Evolutionary conservation across 2,888 invertebrate species (phyloP), one percentile per base, ranked within the genome.

Genomic region (Girardia tigrina): DNA sequence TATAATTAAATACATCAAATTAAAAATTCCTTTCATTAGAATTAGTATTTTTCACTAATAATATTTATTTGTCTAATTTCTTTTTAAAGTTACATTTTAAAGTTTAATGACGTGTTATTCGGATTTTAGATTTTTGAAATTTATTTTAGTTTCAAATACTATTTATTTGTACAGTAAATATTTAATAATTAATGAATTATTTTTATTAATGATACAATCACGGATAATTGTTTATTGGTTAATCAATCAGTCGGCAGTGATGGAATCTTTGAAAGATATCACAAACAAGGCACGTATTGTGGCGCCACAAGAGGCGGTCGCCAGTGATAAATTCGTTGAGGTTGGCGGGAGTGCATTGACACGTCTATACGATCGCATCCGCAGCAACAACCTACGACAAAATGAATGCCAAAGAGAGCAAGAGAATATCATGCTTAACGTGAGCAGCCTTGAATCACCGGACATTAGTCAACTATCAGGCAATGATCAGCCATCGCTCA

Each of bases 251-350:
- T n/a, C 56, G 6, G 56, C n/a, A 4, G 56, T 56, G 4, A 56
- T 56, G 56, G 56, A 56, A 56, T 56, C 56, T 20, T 56, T 56
- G 56, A 56, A 56, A 56, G 56, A 56, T n/a, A 56, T 56, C 4
- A 56, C 56, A n/a, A 56, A 56, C 23, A 12, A 23, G 6, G 56
- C 6, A 2, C n/a, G 23, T 20, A 4, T 12, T 20, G 23, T 20
- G 20, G 16, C 8, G 12, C 2, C 56, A 4, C n/a, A 56, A 12
- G 56, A 56, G 23, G n/a, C 8, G n/a, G 56, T 20, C 23, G 23
- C 4, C 23, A 56, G 23, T 4, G 56, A 56, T 2, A 56, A 56
- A 20, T 16, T 6, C 4, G 2, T 2, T 4, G 20, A n/a, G n/a
- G 56, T 20, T 20, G 6, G 20, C 4, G 20, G 23, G 23, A n/a